Conservation (phyloP, 2,113 vertebrate genomes). For the Ictalurus furcatus region DNA sequence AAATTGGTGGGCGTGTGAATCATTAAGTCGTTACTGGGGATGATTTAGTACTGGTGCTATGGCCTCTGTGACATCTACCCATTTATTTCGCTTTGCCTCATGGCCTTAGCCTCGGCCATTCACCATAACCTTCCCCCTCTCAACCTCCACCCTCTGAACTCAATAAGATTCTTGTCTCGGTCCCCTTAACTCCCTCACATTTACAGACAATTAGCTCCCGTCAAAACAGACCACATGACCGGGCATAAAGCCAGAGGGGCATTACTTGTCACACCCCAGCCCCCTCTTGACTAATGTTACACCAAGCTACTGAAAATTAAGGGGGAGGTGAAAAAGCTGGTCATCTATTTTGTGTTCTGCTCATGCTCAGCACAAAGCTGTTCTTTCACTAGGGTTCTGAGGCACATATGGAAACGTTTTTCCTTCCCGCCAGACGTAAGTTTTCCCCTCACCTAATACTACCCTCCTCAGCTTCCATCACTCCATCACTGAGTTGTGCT, state of each 20-base stretch:
- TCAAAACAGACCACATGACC: constrained; percentile 65
- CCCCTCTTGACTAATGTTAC: constrained; percentile 61
- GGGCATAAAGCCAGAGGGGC: constrained; percentile 51
- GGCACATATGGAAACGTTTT: constrained; percentile 73
- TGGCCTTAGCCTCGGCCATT: constrained; percentile 33
- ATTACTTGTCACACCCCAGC: constrained; percentile 46
- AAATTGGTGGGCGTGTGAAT: constrained; percentile 52
- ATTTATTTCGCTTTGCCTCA: constrained; percentile 57
- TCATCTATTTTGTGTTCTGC: constrained; percentile 60
- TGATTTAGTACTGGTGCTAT: constrained; percentile 58
- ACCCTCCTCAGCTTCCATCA: constrained; percentile 35
- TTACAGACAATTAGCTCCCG: constrained; percentile 68
- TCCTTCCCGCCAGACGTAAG: constrained; percentile 55
- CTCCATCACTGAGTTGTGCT: constrained; percentile 14
- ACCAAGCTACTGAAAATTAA: constrained; percentile 54
- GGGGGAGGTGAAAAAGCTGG: constrained; percentile 29
- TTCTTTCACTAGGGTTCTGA: constrained; percentile 71
- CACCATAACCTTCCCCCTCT: background rate
- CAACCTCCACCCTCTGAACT: constrained; percentile 44
- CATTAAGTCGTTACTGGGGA: constrained; percentile 52
- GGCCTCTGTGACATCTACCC: constrained; percentile 55
- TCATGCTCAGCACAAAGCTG: constrained; percentile 69
- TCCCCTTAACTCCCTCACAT: constrained; percentile 55
- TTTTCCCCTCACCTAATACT: constrained; percentile 43
- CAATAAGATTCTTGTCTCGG: constrained; percentile 61